Conservation (phyloP, 30 jellyfish, hydroid and myxozoan genomes). For the Mastigias papua region DNA sequence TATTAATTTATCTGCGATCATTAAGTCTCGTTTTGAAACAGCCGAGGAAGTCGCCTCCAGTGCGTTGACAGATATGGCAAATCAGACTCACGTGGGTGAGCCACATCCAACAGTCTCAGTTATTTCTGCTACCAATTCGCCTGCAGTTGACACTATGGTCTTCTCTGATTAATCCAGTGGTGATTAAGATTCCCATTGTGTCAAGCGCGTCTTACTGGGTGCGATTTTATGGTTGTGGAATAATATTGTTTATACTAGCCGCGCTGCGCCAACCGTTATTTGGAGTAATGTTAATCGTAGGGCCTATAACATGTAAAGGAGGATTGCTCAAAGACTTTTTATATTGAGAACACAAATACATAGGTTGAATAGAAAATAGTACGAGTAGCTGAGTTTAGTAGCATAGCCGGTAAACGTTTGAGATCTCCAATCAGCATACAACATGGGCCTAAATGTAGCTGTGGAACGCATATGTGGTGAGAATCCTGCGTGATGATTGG, state of each 20-base stretch:
- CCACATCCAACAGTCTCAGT: constrained; percentile 47
- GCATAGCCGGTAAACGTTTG: no score
- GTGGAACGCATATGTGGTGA: no score
- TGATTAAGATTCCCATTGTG: not conserved
- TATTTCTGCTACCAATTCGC: constrained; percentile 36
- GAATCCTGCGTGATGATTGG: no score
- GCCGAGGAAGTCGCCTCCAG: constrained; percentile 98
- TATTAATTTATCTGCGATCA: constrained; percentile 8
- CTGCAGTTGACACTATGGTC: constrained; percentile 34
- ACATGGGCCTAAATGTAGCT: no score
- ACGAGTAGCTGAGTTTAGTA: no score
- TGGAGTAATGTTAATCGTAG: no score
- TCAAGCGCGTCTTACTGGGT: not conserved
- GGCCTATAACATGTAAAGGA: no score
- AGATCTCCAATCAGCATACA: no score
- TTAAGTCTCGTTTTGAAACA: constrained; percentile 42
- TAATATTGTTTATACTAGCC: not conserved
- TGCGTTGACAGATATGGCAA: constrained; percentile 98
- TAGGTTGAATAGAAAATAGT: no score
- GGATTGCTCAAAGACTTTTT: no score
- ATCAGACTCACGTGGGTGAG: constrained; percentile 50
- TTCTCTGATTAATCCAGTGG: not conserved
- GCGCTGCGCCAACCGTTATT: not conserved
- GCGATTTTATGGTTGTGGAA: not conserved
- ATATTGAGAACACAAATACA: no score